These are phyloP conservation scores for Pedionomus torquatus DNA, from an alignment of 2,113 vertebrate species.

Conservation along the genomic window DNA sequence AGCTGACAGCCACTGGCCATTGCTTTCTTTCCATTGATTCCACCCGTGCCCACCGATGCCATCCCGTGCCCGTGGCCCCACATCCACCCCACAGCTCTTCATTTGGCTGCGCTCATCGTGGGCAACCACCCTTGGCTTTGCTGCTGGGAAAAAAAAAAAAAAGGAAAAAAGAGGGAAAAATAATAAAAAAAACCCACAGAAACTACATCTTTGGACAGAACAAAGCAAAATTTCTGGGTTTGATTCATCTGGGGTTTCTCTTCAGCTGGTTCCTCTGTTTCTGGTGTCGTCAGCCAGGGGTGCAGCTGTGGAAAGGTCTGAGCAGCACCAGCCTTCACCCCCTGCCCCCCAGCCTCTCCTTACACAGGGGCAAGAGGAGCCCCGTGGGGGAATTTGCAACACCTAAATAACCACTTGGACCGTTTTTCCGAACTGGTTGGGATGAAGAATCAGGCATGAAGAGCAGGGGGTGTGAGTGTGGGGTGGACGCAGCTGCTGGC, in stretches of 20 bases:
- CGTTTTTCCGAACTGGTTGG: background rate
- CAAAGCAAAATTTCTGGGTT: background rate
- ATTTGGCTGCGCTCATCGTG: background rate
- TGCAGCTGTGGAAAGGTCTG: background rate
- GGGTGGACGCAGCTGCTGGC: background rate
- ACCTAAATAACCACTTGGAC: background rate
- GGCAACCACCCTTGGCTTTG: background rate
- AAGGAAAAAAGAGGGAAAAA: background rate
- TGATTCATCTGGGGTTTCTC: background rate
- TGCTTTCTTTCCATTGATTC: background rate
- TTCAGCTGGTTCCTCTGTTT: background rate
- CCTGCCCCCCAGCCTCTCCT: background rate
- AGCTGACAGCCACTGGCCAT: background rate
- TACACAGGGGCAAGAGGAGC: fast-evolving
- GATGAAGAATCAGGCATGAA: background rate
- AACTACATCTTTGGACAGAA: background rate
- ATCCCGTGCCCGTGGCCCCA: fast-evolving
- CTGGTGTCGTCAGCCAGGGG: background rate
- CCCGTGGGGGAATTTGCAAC: fast-evolving
- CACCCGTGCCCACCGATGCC: fast-evolving
- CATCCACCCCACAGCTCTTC: background rate
- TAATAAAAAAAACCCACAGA: too few relatives aligned
- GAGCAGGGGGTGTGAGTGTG: fast-evolving
- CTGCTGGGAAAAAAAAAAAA: background rate
- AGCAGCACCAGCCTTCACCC: fast-evolving